Conservation (phyloP, 2,797 vertebrate species). For the Rhinoraja longicauda region DNA sequence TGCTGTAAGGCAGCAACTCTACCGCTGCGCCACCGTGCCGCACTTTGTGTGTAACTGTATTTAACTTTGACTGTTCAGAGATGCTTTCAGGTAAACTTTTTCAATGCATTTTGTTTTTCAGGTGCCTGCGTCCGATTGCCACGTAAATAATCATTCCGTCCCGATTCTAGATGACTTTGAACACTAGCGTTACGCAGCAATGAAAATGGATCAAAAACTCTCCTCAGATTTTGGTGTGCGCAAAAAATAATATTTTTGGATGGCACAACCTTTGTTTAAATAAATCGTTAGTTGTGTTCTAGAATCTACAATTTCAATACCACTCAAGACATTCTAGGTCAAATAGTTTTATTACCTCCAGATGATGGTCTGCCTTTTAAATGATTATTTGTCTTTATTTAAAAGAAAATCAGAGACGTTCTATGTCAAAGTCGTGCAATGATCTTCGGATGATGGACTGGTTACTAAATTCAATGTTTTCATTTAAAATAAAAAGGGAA, state of each 20-base stretch:
- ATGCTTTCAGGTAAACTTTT: neutral
- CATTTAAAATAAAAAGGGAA: slow-evolving; percentile 20
- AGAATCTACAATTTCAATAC: neutral
- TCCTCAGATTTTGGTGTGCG: slow-evolving; percentile 44
- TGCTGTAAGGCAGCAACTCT: no score
- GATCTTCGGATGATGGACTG: neutral
- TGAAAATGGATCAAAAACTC: neutral
- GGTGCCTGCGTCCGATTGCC: slow-evolving; percentile 63
- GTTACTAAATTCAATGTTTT: neutral
- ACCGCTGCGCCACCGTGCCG: no score
- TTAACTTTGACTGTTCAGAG: neutral
- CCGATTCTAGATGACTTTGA: slow-evolving; percentile 59
- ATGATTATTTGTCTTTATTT: neutral
- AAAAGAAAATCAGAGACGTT: slow-evolving; percentile 9
- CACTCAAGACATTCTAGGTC: neutral
- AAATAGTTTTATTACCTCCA: no score
- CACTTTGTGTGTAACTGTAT: neutral
- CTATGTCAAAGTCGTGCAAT: neutral
- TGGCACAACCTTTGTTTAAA: slow-evolving; percentile 41
- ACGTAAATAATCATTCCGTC: slow-evolving; percentile 70
- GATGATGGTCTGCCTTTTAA: neutral
- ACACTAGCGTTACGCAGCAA: slow-evolving; percentile 56
- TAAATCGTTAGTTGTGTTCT: slow-evolving; percentile 1
- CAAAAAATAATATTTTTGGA: slow-evolving; percentile 48
- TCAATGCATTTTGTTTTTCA: slow-evolving; percentile 47